phyloP scores from a whole-genome alignment of 2,797 vertebrate genomes.

The Neopelma chrysocephalum region DNA sequence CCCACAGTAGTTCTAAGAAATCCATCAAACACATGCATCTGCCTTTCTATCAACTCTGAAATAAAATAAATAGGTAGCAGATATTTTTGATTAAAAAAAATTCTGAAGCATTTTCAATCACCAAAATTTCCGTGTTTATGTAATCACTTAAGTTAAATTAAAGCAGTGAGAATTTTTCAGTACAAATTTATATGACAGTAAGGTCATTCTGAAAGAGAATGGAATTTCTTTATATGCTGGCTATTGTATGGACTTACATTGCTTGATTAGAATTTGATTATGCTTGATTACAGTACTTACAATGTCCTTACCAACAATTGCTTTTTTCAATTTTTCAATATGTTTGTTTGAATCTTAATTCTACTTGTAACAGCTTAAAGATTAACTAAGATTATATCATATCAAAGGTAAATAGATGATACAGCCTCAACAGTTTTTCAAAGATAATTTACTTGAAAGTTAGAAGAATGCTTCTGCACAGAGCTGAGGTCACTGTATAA shows the following conservation, averaged over 20 bases:
- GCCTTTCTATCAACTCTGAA: background rate
- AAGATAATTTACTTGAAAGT: background rate
- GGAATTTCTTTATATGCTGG: background rate
- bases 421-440: background rate
- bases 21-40: background rate
- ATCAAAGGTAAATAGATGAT: background rate
- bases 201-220: background rate
- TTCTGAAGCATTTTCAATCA: background rate
- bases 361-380: background rate
- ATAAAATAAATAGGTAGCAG: background rate
- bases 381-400: background rate
- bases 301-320: background rate
- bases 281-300: background rate
- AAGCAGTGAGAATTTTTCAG: background rate
- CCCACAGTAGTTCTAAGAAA: background rate
- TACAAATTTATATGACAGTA: background rate
- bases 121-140: background rate
- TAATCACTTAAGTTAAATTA: background rate
- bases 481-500: background rate
- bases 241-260: background rate
- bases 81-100: background rate
- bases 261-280: slow-evolving; percentile 13
- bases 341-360: background rate
- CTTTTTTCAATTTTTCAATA: background rate
- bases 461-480: background rate